phyloP scores from a whole-genome alignment of 2,797 vertebrate species.

The Phalloptychus januarius region DNA sequence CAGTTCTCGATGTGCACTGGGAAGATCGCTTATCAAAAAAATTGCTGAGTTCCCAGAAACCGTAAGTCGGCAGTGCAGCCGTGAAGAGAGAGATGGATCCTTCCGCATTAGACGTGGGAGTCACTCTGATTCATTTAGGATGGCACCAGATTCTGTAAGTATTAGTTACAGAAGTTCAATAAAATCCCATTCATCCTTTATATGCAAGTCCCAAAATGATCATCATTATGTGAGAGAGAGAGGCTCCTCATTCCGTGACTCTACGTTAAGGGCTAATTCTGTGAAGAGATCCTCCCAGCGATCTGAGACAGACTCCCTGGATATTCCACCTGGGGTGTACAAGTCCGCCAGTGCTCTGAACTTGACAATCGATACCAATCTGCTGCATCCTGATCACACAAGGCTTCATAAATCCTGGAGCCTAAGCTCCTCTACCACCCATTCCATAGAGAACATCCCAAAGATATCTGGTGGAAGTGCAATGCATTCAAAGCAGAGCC shows the following conservation, averaged over 20 bases:
- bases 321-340: slow-evolving; percentile 82
- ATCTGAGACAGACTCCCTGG: slow-evolving; percentile 83
- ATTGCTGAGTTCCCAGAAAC: slow-evolving; percentile 85
- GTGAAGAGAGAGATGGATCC: slow-evolving; percentile 80
- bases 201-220: slow-evolving; percentile 81
- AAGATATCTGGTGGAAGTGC: slow-evolving; percentile 60
- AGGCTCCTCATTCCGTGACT: slow-evolving; percentile 69
- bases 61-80: slow-evolving; percentile 81
- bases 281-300: slow-evolving; percentile 61
- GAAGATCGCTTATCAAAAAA: slow-evolving; percentile 85
- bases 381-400: slow-evolving; percentile 74
- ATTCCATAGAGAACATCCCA: slow-evolving; percentile 74
- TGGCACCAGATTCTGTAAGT: slow-evolving; percentile 59
- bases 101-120: slow-evolving; percentile 61
- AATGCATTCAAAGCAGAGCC: slow-evolving; percentile 56
- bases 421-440: slow-evolving; percentile 62
- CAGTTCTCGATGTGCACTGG: slow-evolving; percentile 83
- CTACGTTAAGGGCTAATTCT: slow-evolving; percentile 68
- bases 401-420: slow-evolving; percentile 92
- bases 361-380: slow-evolving; percentile 80
- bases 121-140: slow-evolving; percentile 75
- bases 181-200: slow-evolving; percentile 67
- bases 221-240: slow-evolving; percentile 72
- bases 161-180: slow-evolving; percentile 74
- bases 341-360: slow-evolving; percentile 94